Percentiles rank a stretch among this genome's conserved stretches.
Evolutionary conservation across 1,140 invertebrate genomes (phyloP).

Genomic region (Prorops nasuta): DNA sequence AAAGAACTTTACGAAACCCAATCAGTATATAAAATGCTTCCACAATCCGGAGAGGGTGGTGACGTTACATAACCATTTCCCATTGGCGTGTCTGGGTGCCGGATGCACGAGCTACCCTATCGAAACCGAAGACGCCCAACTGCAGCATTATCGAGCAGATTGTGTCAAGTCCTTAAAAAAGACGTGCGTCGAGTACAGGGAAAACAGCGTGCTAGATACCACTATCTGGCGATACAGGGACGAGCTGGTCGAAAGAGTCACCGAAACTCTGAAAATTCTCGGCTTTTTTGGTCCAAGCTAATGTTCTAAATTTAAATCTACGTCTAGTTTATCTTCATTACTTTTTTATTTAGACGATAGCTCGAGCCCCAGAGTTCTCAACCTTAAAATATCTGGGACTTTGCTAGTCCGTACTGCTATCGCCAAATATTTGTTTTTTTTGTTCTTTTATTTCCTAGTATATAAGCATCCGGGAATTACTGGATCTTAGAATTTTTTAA

Average conservation of each 20-base stretch:
- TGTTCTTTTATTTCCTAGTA: too few relatives aligned
- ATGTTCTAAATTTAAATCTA: slow-evolving; percentile 2
- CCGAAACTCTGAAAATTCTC: slow-evolving; percentile 67
- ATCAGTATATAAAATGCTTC: slow-evolving; percentile 92
- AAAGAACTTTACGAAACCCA: slow-evolving; percentile 89
- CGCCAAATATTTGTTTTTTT: too few relatives aligned
- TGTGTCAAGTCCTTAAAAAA: slow-evolving; percentile 89
- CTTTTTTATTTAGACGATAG: not conserved
- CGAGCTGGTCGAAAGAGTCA: slow-evolving; percentile 68
- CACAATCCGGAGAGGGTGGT: slow-evolving; percentile 87
- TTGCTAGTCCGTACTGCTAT: too few relatives aligned
- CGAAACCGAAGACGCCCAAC: slow-evolving; percentile 77
- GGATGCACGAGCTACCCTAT: slow-evolving; percentile 85
- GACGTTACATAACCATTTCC: slow-evolving; percentile 91
- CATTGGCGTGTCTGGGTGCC: slow-evolving; percentile 81
- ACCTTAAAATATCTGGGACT: not conserved
- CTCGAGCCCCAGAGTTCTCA: not conserved
- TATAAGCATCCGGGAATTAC: too few relatives aligned
- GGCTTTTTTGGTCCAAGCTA: slow-evolving; percentile 66
- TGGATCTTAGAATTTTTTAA: too few relatives aligned
- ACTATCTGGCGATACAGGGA: slow-evolving; percentile 87
- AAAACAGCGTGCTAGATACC: slow-evolving; percentile 80
- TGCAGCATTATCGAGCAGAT: slow-evolving; percentile 91
- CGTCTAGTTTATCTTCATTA: not conserved
- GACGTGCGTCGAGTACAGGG: slow-evolving; percentile 77